Percentiles rank a stretch among this genome's conserved stretches.
Evolutionary conservation across 2,888 invertebrate genomes (phyloP).

Genomic region (Pseudococcus viburni): DNA sequence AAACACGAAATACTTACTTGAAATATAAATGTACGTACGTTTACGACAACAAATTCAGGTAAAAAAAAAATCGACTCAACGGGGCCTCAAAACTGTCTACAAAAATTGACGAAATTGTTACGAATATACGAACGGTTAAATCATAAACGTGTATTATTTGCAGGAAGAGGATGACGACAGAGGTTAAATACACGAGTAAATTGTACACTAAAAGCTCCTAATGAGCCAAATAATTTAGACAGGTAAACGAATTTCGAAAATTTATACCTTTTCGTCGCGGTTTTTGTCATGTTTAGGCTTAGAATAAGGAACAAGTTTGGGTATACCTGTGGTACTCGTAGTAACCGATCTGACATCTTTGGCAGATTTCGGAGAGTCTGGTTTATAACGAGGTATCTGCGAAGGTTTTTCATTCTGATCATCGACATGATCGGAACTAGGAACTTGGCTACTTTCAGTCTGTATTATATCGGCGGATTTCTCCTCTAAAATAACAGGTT

Average conservation of each 20-base stretch:
- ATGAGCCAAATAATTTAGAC: neutral
- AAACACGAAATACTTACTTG: neutral
- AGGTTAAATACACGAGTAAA: neutral
- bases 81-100: neutral
- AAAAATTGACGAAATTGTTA: neutral
- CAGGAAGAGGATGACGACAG: neutral
- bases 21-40: neutral
- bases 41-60: neutral
- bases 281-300: slow-evolving; percentile 12
- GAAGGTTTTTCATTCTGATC: slow-evolving; percentile 8
- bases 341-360: slow-evolving; percentile 51
- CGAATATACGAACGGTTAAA: neutral
- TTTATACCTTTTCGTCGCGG: slow-evolving; percentile 32
- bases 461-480: slow-evolving; percentile 56
- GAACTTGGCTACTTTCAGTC: slow-evolving; percentile 53
- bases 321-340: slow-evolving; percentile 39
- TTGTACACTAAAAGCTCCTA: neutral
- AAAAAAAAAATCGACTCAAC: neutral
- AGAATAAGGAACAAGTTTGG: slow-evolving; percentile 36
- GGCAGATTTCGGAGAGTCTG: neutral
- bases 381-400: slow-evolving; percentile 38
- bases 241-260: neutral
- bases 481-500: slow-evolving; percentile 37
- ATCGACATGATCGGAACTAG: neutral
- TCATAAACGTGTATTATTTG: neutral